phyloP scores from a whole-genome alignment of 23 tunicate species.

The Halocynthia roretzi region DNA sequence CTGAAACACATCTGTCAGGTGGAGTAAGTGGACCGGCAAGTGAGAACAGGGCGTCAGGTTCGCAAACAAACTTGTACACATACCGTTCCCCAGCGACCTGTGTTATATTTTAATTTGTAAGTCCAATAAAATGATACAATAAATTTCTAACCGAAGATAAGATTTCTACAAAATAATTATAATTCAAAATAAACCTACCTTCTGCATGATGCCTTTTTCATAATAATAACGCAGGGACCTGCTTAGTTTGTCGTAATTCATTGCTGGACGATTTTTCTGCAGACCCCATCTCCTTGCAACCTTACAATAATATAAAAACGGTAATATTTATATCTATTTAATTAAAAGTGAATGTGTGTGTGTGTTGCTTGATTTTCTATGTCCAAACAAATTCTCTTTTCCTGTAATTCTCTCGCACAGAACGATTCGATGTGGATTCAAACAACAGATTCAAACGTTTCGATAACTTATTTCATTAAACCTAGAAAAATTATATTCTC shows the following conservation, averaged over 20 bases:
- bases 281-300: conserved; percentile 98
- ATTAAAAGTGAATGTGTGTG: no score
- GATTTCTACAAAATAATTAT: not conserved
- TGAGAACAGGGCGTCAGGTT: conserved; percentile 79
- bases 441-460: not conserved
- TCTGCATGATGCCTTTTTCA: conserved; percentile 96
- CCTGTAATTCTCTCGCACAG: no score
- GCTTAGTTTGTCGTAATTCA: conserved; percentile 98
- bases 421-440: not conserved
- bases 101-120: not conserved
- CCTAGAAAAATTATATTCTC: not conserved
- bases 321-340: no score
- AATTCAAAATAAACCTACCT: conserved; percentile 27
- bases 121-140: no score
- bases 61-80: conserved; percentile 94
- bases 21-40: conserved; percentile 67
- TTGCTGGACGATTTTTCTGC: conserved; percentile 93
- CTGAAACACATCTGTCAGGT: conserved; percentile 33
- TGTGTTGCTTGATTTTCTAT: no score
- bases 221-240: conserved; percentile 93
- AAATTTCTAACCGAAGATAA: not conserved
- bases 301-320: not conserved
- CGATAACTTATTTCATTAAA: no score
- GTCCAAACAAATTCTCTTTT: no score
- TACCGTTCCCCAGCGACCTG: conserved; percentile 97